A percentile compares a stretch with the other conserved stretches of the same genome.
These are phyloP conservation scores for Sula dactylatra DNA, from an alignment of 2,113 vertebrate genomes.

Conservation along the genomic window DNA sequence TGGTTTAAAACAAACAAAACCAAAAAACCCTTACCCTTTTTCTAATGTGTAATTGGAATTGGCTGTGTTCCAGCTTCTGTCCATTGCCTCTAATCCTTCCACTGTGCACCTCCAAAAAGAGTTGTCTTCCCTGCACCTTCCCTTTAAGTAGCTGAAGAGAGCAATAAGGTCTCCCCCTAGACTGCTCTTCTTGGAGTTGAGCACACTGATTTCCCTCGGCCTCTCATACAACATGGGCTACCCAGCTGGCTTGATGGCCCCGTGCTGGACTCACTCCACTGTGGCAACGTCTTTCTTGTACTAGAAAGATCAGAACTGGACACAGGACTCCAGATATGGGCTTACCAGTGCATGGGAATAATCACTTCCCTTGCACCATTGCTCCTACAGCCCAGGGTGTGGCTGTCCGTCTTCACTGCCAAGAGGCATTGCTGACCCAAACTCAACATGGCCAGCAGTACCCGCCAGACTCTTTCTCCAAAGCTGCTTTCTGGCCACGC, in stretches of 20 bases:
- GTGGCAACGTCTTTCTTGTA: not conserved
- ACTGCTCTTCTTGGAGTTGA: not conserved
- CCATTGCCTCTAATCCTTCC: not conserved
- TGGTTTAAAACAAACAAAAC: not conserved
- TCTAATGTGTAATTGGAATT: not conserved
- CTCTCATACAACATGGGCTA: not conserved
- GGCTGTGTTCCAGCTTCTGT: not conserved
- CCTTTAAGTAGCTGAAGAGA: not conserved
- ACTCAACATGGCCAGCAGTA: not conserved
- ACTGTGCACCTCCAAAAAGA: not conserved
- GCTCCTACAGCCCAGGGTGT: not conserved
- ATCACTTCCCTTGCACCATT: not conserved
- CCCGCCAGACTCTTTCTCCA: not conserved
- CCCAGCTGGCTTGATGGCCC: not conserved
- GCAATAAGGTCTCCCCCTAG: not conserved
- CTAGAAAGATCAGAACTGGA: not conserved
- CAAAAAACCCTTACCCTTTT: not conserved
- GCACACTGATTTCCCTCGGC: not conserved
- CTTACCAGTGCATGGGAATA: not conserved
- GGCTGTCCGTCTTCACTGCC: not conserved
- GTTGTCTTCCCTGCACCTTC: not conserved
- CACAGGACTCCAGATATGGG: not conserved
- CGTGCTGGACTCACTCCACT: not conserved
- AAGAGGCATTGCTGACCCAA: not conserved
- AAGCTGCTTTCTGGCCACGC: not conserved